Evolutionary conservation across 2,888 invertebrate genomes (phyloP), one percentile per base, ranked within the genome.

Genomic region (Thelaira solivaga): DNA sequence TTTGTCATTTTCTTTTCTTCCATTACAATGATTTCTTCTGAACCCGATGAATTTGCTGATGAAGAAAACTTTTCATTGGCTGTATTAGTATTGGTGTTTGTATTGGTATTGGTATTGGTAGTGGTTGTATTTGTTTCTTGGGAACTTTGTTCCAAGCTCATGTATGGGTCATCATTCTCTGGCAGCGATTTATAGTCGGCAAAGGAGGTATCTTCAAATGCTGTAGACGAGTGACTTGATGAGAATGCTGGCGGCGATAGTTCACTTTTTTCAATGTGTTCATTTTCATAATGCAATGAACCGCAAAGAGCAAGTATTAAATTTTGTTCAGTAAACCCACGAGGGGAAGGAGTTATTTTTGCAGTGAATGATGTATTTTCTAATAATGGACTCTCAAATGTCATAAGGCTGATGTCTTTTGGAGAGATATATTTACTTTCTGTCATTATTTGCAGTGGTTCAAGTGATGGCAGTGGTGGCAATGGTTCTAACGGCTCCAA

Each of bases 271-370:
- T 62, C 68, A 3, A 59, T 76, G 43, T 83, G 83, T 65, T 88
- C 88, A 29, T 84, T 82, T 76, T 88, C 86, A 34, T 88, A 87
- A 80, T 88, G 88, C 68, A 89, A 77, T 7, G 89, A 88, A 0
- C 88, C 88, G 59, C 89, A 89, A 1, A 89, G 81, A 0, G 89
- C 89, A 65, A 89, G 81, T 6, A 89, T 86, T 2, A 89, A 80
- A 74, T 86, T 89, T 72, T 87, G 83, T 59, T 86, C 84, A 31
- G 84, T 86, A 59, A 87, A 85, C 39, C 85, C 86, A 1, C 84
- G 83, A 2, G 84, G 83, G 20, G 83, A 80, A 31, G 84, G 83
- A 13, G 83, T 83, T 45, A 85, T 83, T 64, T 84, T 83, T 2
- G n/a, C n/a, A n/a, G n/a, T n/a, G n/a, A 83, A 57, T 22, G 76